A percentile compares a stretch with the other conserved stretches of the same genome.
Evolutionary conservation across 2,113 vertebrate genomes (phyloP).

Genomic region (Mormyrus lacerda): DNA sequence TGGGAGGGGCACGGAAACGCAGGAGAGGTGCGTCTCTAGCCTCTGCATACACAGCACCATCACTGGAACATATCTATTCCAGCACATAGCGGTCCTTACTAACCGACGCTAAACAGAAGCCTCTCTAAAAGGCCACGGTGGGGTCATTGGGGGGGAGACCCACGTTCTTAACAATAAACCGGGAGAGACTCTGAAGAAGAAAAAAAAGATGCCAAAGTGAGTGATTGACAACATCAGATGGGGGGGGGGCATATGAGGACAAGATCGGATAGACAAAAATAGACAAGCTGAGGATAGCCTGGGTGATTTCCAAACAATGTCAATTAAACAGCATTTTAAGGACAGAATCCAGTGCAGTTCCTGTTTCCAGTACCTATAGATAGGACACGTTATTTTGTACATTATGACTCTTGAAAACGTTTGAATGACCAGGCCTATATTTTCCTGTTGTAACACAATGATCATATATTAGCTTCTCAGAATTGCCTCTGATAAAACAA

Average conservation of each 20-base stretch:
- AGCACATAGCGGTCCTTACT: neutral
- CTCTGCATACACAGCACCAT: neutral
- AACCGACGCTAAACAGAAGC: neutral
- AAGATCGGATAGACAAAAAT: neutral
- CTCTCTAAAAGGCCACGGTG: neutral
- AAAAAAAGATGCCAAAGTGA: neutral
- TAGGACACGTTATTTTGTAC: neutral
- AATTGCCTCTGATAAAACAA: neutral
- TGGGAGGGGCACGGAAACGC: neutral
- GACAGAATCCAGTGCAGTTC: neutral
- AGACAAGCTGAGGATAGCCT: neutral
- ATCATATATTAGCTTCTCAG: neutral
- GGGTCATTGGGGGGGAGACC: neutral
- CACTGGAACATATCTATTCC: neutral
- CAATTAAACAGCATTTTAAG: neutral
- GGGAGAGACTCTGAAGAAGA: neutral
- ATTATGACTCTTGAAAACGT: neutral
- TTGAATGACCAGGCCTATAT: neutral
- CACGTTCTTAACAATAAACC: neutral
- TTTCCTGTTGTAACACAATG: neutral
- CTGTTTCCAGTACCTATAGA: neutral
- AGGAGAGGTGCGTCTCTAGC: neutral
- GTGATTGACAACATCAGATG: slow-evolving; percentile 12
- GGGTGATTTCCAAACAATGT: slow-evolving; percentile 12
- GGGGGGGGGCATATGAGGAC: slow-evolving; percentile 16